Percentiles rank a stretch among this genome's conserved stretches.
Conservation (phyloP, 2,888 invertebrate genomes). For the Ophonus ardosiacus region DNA sequence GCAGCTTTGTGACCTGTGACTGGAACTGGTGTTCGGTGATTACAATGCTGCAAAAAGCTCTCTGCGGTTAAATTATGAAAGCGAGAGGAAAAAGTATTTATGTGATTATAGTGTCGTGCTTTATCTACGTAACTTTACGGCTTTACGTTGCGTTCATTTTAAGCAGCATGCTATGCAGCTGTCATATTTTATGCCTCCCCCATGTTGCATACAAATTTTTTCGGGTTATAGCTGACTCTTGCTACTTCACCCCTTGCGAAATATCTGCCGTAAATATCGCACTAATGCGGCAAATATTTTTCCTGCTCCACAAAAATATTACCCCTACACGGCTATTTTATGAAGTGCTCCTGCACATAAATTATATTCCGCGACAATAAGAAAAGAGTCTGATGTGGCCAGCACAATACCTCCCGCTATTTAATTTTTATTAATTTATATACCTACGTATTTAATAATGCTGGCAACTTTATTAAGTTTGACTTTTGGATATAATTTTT, state of each 20-base stretch:
- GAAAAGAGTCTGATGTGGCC: not conserved
- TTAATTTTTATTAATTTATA: too few relatives aligned
- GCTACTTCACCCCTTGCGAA: slow-evolving; percentile 3
- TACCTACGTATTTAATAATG: too few relatives aligned
- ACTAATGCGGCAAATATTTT: not conserved
- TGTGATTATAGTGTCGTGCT: slow-evolving; percentile 48
- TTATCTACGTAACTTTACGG: slow-evolving; percentile 41
- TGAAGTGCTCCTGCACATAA: not conserved
- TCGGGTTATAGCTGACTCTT: not conserved
- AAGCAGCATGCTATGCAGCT: slow-evolving; percentile 40
- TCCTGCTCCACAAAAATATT: not conserved
- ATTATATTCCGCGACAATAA: not conserved
- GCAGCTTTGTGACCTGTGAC: not conserved
- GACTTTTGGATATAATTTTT: too few relatives aligned
- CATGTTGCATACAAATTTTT: slow-evolving; percentile 29
- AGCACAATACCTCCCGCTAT: too few relatives aligned
- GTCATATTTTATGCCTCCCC: slow-evolving; percentile 35
- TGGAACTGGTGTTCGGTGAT: slow-evolving; percentile 2
- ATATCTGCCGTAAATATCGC: slow-evolving; percentile 6
- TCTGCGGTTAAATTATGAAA: slow-evolving; percentile 21
- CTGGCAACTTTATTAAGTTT: too few relatives aligned
- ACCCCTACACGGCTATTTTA: not conserved
- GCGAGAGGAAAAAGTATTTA: slow-evolving; percentile 46
- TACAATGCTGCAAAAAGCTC: slow-evolving; percentile 17
- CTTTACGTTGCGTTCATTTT: slow-evolving; percentile 34